Conservation (phyloP, 2,888 invertebrate species). For the Drosophila falleni region DNA sequence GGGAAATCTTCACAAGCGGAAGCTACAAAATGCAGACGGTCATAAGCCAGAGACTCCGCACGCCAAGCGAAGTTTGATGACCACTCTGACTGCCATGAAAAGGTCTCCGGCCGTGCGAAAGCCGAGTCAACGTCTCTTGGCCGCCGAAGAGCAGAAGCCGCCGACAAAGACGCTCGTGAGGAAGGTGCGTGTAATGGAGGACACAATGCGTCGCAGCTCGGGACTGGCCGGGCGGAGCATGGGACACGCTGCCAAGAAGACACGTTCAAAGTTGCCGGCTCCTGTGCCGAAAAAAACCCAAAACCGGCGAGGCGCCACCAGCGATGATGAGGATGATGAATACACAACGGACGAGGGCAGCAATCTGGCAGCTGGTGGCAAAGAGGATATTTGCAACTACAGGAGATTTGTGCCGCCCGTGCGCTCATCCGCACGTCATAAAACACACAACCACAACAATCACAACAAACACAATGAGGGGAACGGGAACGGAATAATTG, state of each 20-base stretch:
- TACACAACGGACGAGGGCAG: constrained; percentile 45
- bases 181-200: constrained; percentile 75
- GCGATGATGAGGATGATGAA: constrained; percentile 50
- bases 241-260: constrained; percentile 62
- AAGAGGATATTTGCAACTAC: constrained; percentile 37
- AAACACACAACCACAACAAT: not conserved
- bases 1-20: no score
- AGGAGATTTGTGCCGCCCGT: constrained; percentile 38
- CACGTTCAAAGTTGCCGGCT: constrained; percentile 58
- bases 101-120: constrained; percentile 12
- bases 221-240: constrained; percentile 70
- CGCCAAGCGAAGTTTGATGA: no score
- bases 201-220: constrained; percentile 65
- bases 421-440: constrained; percentile 52
- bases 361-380: not conserved
- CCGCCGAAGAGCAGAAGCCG: constrained; percentile 18
- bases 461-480: constrained; percentile 35
- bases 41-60: no score
- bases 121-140: constrained; percentile 26
- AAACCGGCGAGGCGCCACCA: not conserved
- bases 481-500: no score
- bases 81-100: no score
- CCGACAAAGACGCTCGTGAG: constrained; percentile 68
- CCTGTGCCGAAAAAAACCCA: not conserved
- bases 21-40: no score